These are phyloP conservation scores for Rhopilema esculentum DNA, from an alignment of 30 jellyfish, hydroid and myxozoan genomes.

Conservation along the genomic window DNA sequence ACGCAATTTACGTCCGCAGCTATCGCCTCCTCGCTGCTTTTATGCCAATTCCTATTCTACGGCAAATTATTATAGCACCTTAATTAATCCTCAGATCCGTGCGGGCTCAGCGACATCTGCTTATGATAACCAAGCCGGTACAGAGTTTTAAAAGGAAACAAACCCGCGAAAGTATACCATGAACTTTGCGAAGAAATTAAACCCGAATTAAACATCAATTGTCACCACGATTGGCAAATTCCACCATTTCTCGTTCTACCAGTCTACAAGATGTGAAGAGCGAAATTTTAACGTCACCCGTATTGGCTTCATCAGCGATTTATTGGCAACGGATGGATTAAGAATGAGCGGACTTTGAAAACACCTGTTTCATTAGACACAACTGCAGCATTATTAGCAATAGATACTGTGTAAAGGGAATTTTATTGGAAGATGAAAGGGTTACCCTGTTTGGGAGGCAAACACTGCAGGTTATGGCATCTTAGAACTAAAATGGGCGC, in stretches of 20 bases:
- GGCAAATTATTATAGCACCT: background rate
- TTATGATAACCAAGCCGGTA: slow-evolving; percentile 7
- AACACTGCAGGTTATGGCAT: too few relatives aligned
- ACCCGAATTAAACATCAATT: slow-evolving; percentile 6
- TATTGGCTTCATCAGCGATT: background rate
- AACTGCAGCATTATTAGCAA: background rate
- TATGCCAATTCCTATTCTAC: background rate
- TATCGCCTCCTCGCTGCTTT: background rate
- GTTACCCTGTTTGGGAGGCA: background rate
- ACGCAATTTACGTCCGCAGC: background rate
- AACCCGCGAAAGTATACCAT: slow-evolving; percentile 13
- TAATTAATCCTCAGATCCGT: slow-evolving; percentile 17
- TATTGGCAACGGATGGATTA: background rate
- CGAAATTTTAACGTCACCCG: background rate
- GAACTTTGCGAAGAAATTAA: background rate
- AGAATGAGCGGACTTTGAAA: background rate
- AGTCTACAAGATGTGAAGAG: background rate
- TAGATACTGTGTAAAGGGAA: background rate
- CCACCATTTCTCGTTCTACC: background rate
- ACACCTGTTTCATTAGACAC: background rate
- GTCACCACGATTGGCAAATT: background rate
- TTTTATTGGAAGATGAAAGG: background rate
- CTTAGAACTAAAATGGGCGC: background rate
- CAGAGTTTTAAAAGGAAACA: background rate
- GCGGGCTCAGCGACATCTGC: slow-evolving; percentile 26